Base-by-base conservation (phyloP, 2,113 vertebrate species). In the Archocentrus centrarchus region DNA sequence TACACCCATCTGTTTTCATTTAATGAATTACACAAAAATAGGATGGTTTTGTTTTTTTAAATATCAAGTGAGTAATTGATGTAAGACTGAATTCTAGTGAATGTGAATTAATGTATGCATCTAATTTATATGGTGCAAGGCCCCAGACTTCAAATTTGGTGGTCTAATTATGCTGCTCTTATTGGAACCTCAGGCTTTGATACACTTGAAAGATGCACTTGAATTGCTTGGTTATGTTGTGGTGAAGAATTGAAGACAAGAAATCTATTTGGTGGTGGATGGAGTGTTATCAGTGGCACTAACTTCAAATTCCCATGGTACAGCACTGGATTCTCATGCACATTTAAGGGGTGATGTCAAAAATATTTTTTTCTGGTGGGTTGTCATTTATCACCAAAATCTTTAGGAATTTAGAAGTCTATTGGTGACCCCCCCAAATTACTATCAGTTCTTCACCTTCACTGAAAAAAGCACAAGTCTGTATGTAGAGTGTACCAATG, bases 171-270 rank as follows among this genome's bases (percentile, higher is more conserved):
- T 6, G 0, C 62, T 77, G 55, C 32, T 77, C 63, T 84, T 85
- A 37, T 37, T 37, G 59, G 64, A 82, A 50, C 73, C 60, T 59
- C 20, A 75, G 41, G 63, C 41, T 92, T 79, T 85, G 64, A 83
- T 83, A 17, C n/a, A 41, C n/a, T 78, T 44, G 4, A 81, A 6
- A 41, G 58, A 81, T 3, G 10, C 75, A 11, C 59, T 81, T 68
- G 73, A 83, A 81, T n/a, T n/a, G n/a, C n/a, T 63, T 57, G 5
- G 9, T 82, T 7, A 57, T 35, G 47, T 32, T 32, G 3, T 50
- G 41, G 39, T 37, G 37, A 80, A 64, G 77, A 66, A 75, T 22
- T 58, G 58, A 76, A 80, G 59, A 41, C 30, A 18, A 5, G 3
- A 7, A 75, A 9, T 73, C 30, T 80, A 37, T 77, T 39, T 64